Evolutionary conservation across 1,140 invertebrate species (phyloP).

Genomic region (Papilio aristodemus): DNA sequence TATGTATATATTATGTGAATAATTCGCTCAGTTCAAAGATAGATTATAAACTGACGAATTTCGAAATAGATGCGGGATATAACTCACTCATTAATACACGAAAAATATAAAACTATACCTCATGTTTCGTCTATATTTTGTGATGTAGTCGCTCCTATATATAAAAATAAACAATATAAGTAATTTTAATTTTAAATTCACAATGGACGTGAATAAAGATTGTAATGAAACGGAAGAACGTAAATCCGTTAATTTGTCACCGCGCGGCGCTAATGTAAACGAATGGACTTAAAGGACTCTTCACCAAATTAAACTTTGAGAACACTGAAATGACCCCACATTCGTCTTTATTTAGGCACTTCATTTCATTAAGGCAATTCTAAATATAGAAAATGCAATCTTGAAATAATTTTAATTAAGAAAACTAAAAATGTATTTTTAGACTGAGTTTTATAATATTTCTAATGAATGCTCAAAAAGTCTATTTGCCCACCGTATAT

Average conservation of each 20-base stretch:
- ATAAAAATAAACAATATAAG: too few species aligned
- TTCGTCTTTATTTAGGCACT: not conserved
- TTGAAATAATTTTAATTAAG: not conserved
- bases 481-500: too few species aligned
- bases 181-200: not conserved
- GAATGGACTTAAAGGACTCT: constrained; percentile 10
- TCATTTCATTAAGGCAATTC: not conserved
- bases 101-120: too few species aligned
- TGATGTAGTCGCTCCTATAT: too few species aligned
- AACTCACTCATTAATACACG: too few species aligned
- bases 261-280: constrained; percentile 4
- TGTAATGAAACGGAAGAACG: not conserved
- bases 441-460: not conserved
- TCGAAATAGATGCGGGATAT: too few species aligned
- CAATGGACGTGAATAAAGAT: not conserved
- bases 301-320: constrained; percentile 17
- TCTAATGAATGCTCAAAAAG: too few species aligned
- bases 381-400: not conserved
- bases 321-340: not conserved
- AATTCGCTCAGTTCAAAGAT: too few species aligned
- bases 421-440: not conserved
- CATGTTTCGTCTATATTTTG: too few species aligned
- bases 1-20: too few species aligned
- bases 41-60: too few species aligned
- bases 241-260: not conserved